Evolutionary conservation across 2,113 vertebrate genomes (phyloP).

Genomic region (Sakesphorus luctuosus): DNA sequence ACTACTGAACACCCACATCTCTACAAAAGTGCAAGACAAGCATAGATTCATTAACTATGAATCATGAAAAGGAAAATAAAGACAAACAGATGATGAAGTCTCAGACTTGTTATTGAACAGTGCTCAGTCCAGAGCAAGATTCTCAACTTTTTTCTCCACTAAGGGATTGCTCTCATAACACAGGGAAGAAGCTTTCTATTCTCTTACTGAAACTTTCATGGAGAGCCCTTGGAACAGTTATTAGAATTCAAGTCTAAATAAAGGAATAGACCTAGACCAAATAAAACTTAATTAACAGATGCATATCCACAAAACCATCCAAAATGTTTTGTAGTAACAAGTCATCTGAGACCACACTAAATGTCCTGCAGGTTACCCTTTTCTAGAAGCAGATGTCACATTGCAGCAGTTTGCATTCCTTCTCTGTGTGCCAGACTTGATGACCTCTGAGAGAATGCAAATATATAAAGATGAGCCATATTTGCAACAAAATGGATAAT

Average conservation of each 20-base stretch:
- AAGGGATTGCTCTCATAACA: neutral
- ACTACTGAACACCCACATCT: neutral
- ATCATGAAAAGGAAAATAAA: neutral
- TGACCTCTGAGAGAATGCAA: conserved; percentile 53
- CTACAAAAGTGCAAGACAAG: neutral
- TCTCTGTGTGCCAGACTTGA: neutral
- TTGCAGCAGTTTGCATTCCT: neutral
- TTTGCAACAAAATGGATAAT: conserved; percentile 57
- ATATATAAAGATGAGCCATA: conserved; percentile 33
- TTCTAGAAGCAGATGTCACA: neutral
- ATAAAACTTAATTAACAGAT: neutral
- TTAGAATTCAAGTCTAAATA: neutral
- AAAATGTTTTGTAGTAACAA: neutral
- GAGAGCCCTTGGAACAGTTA: neutral
- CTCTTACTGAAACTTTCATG: neutral
- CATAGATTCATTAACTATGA: neutral
- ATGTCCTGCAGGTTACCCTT: neutral
- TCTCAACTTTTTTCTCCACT: neutral
- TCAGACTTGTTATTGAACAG: neutral
- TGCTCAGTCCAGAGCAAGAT: neutral
- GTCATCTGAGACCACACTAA: neutral
- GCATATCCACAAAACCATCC: neutral
- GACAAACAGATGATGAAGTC: neutral
- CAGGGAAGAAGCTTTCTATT: neutral
- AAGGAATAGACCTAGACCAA: neutral